Conservation (phyloP, 2,113 vertebrate species). For the Beaufortia kweichowensis region DNA sequence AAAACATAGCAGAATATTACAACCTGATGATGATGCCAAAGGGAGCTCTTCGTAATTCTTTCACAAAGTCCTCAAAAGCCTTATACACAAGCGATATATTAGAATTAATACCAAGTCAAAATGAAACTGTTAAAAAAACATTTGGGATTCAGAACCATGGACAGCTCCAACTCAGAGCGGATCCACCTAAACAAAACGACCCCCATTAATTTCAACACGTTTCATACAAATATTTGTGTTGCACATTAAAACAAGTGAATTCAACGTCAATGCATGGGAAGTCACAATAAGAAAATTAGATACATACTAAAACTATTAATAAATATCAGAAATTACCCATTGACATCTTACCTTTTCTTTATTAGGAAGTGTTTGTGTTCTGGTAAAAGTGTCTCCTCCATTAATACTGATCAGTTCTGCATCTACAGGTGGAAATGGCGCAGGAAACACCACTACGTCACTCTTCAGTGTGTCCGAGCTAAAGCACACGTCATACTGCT, state of each 20-base stretch:
- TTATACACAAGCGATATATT: neutral
- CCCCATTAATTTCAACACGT: too few species aligned
- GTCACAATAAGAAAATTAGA: too few species aligned
- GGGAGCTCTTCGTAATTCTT: too few species aligned
- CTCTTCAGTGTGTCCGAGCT: constrained; percentile 54
- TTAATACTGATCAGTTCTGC: constrained; percentile 54
- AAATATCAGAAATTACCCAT: too few species aligned
- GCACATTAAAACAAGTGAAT: too few species aligned
- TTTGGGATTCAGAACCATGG: neutral
- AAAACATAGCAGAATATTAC: neutral
- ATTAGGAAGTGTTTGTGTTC: constrained; percentile 43
- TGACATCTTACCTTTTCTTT: constrained; percentile 49
- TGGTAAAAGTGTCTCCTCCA: constrained; percentile 43
- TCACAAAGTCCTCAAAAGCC: too few species aligned
- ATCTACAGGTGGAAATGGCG: constrained; percentile 37
- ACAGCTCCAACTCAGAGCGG: neutral
- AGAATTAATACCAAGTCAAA: neutral
- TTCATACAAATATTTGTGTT: neutral
- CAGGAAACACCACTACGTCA: constrained; percentile 52
- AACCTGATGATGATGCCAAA: neutral
- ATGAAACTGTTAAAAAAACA: too few species aligned
- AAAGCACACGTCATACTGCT: constrained; percentile 59
- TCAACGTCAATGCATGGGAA: too few species aligned
- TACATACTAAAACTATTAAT: too few species aligned
- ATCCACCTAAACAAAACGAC: too few species aligned